Evolutionary conservation across 2,113 vertebrate species (phyloP), one percentile per base, ranked within the genome.

Genomic region (Silurus glanis): DNA sequence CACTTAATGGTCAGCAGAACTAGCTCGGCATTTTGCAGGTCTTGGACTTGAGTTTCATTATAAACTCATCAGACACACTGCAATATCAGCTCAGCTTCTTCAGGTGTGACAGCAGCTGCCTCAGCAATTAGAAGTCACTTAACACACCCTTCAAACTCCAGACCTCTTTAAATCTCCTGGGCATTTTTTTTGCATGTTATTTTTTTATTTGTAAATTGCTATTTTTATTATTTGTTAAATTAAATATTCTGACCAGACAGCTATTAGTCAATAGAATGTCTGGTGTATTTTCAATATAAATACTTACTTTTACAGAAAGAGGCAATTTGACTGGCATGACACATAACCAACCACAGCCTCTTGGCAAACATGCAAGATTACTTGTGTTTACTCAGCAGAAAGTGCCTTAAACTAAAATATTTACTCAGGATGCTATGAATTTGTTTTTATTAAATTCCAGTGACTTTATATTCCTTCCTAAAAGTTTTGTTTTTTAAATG

Each of bases 31-130:
- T 86, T 82, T 86, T 82, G 66, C 56, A 62, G 55, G n/a, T 62
- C 66, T 45, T 81, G 61, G 79, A 53, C 59, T 82, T 86, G 80
- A 64, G 69, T 86, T 86, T 86, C 80, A 86, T 82, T 86, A 86
- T 76, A 86, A 86, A 86, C 80, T 82, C 71, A 86, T 86, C 85
- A 86, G 59, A 83, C 25, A 82, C 59, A 82, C 25, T 76, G 80
- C 80, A 83, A 83, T 83, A 82, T 83, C 85, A 86, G 85, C 85
- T 86, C 80, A 75, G 69, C 49, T 86, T 76, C 58, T 72, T 86
- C 59, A 86, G 59, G 80, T 80, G 76, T 86, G 58, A 86, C 80
- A 28, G 51, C 16, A 62, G 80, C 80, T 86, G 19, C 76, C 49
- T 86, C 85, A 86, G 85, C 85, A 83, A 9, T 76, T 80, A 82